A percentile compares a stretch with the other conserved stretches of the same genome.
phyloP scores from a whole-genome alignment of 2,888 invertebrate species.

The Mamestra brassicae region DNA sequence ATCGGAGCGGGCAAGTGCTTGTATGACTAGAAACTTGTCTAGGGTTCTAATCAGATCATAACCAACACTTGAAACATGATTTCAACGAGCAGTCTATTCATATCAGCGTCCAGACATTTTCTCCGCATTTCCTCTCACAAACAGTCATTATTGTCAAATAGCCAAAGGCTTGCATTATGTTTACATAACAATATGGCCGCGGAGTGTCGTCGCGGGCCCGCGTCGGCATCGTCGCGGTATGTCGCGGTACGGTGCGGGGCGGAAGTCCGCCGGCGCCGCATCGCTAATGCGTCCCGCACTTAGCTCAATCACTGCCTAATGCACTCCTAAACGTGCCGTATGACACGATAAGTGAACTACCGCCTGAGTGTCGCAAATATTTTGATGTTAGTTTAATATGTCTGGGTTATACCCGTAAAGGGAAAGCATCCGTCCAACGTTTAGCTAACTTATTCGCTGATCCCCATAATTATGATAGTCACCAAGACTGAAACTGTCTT shows the following conservation, averaged over 20 bases:
- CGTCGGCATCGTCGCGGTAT: slow-evolving; percentile 21
- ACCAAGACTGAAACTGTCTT: not conserved
- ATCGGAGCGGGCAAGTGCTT: not conserved
- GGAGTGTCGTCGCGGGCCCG: slow-evolving; percentile 75
- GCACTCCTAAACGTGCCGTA: slow-evolving; percentile 66
- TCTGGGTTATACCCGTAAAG: not conserved
- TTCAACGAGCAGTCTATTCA: not conserved
- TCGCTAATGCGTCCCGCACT: slow-evolving; percentile 87
- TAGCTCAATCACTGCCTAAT: slow-evolving; percentile 80
- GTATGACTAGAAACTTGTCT: not conserved
- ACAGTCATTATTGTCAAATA: slow-evolving; percentile 49
- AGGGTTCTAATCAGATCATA: not conserved
- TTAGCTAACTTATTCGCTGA: not conserved
- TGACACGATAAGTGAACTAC: slow-evolving; percentile 56
- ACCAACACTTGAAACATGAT: not conserved
- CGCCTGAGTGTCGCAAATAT: slow-evolving; percentile 49
- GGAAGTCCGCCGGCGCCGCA: slow-evolving; percentile 88
- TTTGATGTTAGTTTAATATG: slow-evolving; percentile 33
- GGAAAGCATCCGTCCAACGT: not conserved
- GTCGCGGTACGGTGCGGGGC: slow-evolving; percentile 61
- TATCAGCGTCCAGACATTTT: slow-evolving; percentile 12
- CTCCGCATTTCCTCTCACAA: slow-evolving; percentile 22
- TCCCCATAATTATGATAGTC: not conserved
- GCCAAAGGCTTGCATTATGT: slow-evolving; percentile 69
- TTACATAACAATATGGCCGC: slow-evolving; percentile 78